These are phyloP conservation scores for Lasiurus cinereus DNA, from an alignment of 2,113 vertebrate species.

Conservation along the genomic window DNA sequence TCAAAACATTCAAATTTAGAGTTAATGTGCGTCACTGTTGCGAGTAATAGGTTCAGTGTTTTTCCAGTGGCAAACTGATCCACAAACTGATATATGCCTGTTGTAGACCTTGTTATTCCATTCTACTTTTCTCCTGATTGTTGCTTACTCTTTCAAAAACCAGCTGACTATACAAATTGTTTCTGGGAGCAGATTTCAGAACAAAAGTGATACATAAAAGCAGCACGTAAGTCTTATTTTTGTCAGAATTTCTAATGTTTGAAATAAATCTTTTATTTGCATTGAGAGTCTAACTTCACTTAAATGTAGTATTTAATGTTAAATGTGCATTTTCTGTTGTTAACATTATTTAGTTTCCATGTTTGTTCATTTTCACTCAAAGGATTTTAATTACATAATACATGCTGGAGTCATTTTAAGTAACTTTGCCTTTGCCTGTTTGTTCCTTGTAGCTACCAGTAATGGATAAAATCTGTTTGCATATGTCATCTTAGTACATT, in stretches of 20 bases:
- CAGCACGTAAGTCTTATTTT: conserved; percentile 53
- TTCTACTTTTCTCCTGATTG: conserved; percentile 63
- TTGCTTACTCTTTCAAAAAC: conserved; percentile 72
- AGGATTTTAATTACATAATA: conserved; percentile 50
- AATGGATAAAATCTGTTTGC: background rate
- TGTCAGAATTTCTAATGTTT: conserved; percentile 40
- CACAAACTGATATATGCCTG: conserved; percentile 42
- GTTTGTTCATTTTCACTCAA: conserved; percentile 48
- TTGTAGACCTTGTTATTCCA: conserved; percentile 35
- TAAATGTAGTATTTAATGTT: conserved; percentile 52
- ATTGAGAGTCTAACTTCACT: background rate
- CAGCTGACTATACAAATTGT: conserved; percentile 66
- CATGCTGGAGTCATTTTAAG: background rate
- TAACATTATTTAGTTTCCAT: conserved; percentile 15
- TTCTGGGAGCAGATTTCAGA: conserved; percentile 65
- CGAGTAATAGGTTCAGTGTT: conserved; percentile 80
- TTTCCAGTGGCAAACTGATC: conserved; percentile 84
- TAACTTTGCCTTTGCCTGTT: conserved; percentile 9
- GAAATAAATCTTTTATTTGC: conserved; percentile 52
- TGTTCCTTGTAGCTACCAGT: conserved; percentile 42
- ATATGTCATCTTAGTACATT: background rate
- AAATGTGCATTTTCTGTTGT: conserved; percentile 50
- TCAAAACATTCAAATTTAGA: conserved; percentile 83
- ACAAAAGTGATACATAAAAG: conserved; percentile 58
- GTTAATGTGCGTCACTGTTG: conserved; percentile 80